Evolutionary conservation across 1,140 invertebrate species (phyloP).

Genomic region (Lepidurus apus): DNA sequence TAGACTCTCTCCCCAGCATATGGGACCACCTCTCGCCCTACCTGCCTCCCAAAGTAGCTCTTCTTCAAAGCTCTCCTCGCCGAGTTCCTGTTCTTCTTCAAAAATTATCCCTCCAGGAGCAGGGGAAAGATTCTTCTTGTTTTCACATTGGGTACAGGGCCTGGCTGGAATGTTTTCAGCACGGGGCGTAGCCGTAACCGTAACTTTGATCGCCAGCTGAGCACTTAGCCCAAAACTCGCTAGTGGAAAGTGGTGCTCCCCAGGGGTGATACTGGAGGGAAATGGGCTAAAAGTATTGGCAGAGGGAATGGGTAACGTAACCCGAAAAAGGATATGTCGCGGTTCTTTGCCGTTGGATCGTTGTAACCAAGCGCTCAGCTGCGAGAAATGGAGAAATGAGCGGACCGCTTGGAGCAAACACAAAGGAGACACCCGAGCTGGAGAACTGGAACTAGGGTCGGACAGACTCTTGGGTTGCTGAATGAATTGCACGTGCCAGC

Average conservation of each 20-base stretch:
- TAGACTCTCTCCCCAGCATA: slow-evolving; percentile 46
- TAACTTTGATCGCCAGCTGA: slow-evolving; percentile 27
- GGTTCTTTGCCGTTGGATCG: slow-evolving; percentile 50
- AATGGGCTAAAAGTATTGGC: too few relatives aligned
- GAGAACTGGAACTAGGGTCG: background rate
- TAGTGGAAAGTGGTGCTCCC: slow-evolving; percentile 76
- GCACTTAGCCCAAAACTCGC: slow-evolving; percentile 54
- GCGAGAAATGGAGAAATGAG: slow-evolving; percentile 93
- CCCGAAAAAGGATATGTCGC: slow-evolving; percentile 52
- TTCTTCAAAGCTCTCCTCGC: background rate
- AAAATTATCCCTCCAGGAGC: too few relatives aligned
- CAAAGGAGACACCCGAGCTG: slow-evolving; percentile 54
- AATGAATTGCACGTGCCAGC: slow-evolving; percentile 63
- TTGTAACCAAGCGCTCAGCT: slow-evolving; percentile 81
- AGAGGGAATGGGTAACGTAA: slow-evolving; percentile 54
- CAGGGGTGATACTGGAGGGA: slow-evolving; percentile 46
- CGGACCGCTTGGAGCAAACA: slow-evolving; percentile 78
- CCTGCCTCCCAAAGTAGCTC: slow-evolving; percentile 28
- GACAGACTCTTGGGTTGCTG: slow-evolving; percentile 36
- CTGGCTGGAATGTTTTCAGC: too few relatives aligned
- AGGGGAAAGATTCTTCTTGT: too few relatives aligned
- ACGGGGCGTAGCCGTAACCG: background rate
- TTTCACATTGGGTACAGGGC: too few relatives aligned
- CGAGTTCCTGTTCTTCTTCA: slow-evolving; percentile 3
- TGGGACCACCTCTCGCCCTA: background rate